Evolutionary conservation across 2,888 invertebrate genomes (phyloP).

Genomic region (Calephelis perditalis): DNA sequence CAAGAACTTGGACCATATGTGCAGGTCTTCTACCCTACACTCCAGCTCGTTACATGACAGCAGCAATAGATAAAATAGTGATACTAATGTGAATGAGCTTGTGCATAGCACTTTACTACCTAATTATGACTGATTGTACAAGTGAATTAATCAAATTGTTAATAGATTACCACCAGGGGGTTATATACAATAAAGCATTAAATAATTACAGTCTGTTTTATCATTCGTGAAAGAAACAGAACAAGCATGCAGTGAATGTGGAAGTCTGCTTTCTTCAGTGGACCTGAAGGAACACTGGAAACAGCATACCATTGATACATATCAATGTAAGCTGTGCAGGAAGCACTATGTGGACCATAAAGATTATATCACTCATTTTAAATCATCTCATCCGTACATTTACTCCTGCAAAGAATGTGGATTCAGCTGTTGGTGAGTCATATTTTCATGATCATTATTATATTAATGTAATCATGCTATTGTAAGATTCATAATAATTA

Average conservation of each 20-base stretch:
- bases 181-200: neutral
- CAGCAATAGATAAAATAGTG: too few species aligned
- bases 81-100: too few species aligned
- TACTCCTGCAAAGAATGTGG: slow-evolving; percentile 1
- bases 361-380: neutral
- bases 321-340: neutral
- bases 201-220: too few species aligned
- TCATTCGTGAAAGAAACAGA: neutral
- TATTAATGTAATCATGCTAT: too few species aligned
- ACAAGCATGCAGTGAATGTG: neutral
- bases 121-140: too few species aligned
- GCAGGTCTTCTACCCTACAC: too few species aligned
- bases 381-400: neutral
- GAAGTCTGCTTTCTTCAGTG: neutral
- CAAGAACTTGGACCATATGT: too few species aligned
- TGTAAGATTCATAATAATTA: too few species aligned
- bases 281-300: neutral
- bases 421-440: neutral
- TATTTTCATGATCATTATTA: neutral
- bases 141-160: too few species aligned
- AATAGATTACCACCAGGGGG: too few species aligned
- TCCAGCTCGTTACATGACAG: too few species aligned
- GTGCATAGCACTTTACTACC: too few species aligned
- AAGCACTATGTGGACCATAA: neutral
- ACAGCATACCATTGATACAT: neutral